A percentile compares a stretch with the other conserved stretches of the same genome.
phyloP scores from a whole-genome alignment of 2,888 invertebrate species.

The Coecobrya sp. region DNA sequence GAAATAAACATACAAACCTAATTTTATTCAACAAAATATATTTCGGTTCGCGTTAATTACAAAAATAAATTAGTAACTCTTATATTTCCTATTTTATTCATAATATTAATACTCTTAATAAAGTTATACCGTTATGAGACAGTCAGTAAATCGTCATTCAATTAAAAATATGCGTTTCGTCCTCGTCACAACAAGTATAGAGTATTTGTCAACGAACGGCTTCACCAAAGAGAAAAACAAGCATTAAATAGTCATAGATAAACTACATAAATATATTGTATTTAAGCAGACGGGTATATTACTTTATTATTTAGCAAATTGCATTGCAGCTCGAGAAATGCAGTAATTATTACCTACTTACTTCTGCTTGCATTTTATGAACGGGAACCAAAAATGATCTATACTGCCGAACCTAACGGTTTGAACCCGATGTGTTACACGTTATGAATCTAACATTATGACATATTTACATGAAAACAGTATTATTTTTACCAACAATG shows the following conservation, averaged over 20 bases:
- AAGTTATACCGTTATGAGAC: constrained; percentile 5
- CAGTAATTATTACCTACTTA: too few relatives aligned
- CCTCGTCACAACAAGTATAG: not conserved
- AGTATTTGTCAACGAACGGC: not conserved
- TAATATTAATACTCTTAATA: not conserved
- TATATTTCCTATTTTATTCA: not conserved
- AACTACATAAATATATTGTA: not conserved
- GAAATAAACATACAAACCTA: constrained; percentile 13
- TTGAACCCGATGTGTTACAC: too few relatives aligned
- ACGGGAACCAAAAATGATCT: too few relatives aligned
- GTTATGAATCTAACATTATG: too few relatives aligned
- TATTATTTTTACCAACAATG: not conserved
- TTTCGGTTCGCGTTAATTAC: not conserved
- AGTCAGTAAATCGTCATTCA: constrained; percentile 57
- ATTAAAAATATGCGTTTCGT: constrained; percentile 59
- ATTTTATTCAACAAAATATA: not conserved
- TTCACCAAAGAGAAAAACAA: constrained; percentile 19
- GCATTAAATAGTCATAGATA: not conserved
- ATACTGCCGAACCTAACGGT: too few relatives aligned
- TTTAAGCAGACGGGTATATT: too few relatives aligned
- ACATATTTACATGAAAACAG: too few relatives aligned
- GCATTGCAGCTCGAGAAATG: too few relatives aligned
- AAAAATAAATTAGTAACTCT: constrained; percentile 4
- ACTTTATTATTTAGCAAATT: too few relatives aligned
- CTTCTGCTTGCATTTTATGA: not conserved